Evolutionary conservation across 2,113 vertebrate species (phyloP).

Genomic region (Sander vitreus): DNA sequence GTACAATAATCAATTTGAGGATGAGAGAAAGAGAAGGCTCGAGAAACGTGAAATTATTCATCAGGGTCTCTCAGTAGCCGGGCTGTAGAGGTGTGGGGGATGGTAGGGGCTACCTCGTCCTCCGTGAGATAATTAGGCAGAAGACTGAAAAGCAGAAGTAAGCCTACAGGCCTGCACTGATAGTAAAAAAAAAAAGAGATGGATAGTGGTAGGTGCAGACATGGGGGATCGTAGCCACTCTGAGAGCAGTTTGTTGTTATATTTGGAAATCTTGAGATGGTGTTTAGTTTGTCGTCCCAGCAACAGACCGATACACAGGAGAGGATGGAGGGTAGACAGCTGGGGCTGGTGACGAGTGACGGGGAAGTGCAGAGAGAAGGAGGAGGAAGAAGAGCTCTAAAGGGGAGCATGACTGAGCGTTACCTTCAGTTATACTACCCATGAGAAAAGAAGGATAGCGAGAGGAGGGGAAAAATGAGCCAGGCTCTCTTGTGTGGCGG

Average conservation of each 20-base stretch:
- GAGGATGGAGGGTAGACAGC: conserved; percentile 66
- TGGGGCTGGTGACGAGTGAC: conserved; percentile 66
- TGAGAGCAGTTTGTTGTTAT: conserved; percentile 64
- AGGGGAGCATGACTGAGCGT: conserved; percentile 34
- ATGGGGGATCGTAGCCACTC: conserved; percentile 25
- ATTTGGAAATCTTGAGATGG: conserved; percentile 74
- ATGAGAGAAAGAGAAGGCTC: conserved; percentile 72
- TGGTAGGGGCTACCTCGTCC: conserved; percentile 71
- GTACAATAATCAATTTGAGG: conserved; percentile 85
- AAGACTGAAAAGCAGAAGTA: conserved; percentile 64
- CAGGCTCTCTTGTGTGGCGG: conserved; percentile 63
- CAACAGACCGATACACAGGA: conserved; percentile 72
- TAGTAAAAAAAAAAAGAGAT: conserved; percentile 19
- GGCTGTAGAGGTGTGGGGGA: conserved; percentile 67
- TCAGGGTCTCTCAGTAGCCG: conserved; percentile 71
- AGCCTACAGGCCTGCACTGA: conserved; percentile 40
- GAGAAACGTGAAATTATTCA: conserved; percentile 85
- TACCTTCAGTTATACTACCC: conserved; percentile 59
- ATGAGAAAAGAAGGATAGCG: conserved; percentile 43
- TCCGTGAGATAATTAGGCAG: conserved; percentile 77
- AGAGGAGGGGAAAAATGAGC: conserved; percentile 60
- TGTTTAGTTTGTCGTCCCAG: conserved; percentile 75
- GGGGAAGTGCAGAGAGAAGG: conserved; percentile 44
- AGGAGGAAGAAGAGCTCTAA: conserved; percentile 38
- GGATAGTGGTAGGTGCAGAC: conserved; percentile 52